phyloP scores from a whole-genome alignment of 2,888 invertebrate genomes.

The Synanthedon andrenaeformis region DNA sequence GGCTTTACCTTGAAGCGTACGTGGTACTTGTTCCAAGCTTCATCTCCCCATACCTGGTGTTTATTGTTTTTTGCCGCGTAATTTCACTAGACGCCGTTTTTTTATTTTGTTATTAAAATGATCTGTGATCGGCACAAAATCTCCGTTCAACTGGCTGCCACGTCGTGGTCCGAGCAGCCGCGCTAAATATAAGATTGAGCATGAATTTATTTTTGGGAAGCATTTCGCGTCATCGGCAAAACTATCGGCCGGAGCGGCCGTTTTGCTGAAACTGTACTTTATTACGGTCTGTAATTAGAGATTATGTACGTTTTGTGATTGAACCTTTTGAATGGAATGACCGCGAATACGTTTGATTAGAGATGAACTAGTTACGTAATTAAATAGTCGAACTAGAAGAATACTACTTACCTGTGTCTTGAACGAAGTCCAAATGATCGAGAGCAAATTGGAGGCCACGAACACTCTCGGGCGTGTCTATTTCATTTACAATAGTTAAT shows the following conservation, averaged over 20 bases:
- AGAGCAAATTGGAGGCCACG: slow-evolving; percentile 5
- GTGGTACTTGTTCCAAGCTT: slow-evolving; percentile 28
- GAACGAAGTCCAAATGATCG: slow-evolving; percentile 27
- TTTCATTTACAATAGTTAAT: slow-evolving; percentile 14
- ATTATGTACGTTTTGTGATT: slow-evolving; percentile 4
- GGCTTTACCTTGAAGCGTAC: slow-evolving; percentile 56
- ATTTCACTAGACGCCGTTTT: slow-evolving; percentile 29
- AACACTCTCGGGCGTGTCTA: slow-evolving; percentile 21
- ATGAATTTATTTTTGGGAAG: slow-evolving; percentile 64
- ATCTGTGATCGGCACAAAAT: slow-evolving; percentile 60
- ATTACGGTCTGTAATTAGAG: slow-evolving; percentile 13
- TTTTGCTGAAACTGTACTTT: slow-evolving; percentile 16
- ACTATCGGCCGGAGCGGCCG: neutral
- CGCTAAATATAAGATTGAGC: slow-evolving; percentile 69
- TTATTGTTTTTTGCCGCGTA: slow-evolving; percentile 31
- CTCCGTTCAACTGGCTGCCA: slow-evolving; percentile 60
- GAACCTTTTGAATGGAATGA: neutral
- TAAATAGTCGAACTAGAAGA: neutral
- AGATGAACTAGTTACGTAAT: neutral
- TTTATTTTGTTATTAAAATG: slow-evolving; percentile 32
- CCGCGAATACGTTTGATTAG: neutral
- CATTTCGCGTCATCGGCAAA: slow-evolving; percentile 61
- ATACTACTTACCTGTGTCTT: slow-evolving; percentile 19
- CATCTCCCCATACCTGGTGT: slow-evolving; percentile 31
- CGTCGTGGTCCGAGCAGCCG: slow-evolving; percentile 53